Evolutionary conservation across 2,113 vertebrate species (phyloP), one percentile per base, ranked within the genome.

Genomic region (Caranx melampygus): DNA sequence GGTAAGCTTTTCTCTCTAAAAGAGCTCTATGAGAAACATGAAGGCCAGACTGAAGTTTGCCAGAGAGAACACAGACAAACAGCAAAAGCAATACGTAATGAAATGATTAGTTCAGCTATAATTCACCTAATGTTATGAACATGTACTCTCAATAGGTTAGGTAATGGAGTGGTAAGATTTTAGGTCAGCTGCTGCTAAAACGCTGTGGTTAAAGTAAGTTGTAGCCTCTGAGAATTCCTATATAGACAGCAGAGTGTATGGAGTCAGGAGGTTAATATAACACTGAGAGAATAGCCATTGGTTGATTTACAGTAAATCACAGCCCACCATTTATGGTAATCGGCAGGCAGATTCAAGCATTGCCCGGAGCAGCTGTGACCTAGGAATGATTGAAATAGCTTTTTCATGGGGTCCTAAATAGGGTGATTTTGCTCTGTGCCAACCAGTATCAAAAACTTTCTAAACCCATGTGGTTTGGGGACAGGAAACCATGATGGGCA

Each of bases 141-240:
- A 16, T 68, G 61, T 61, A 62, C 63, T 83, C 21, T 77, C 18
- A 54, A 75, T 34, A 67, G 64, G 73, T 68, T 49, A 64, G 51
- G 52, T 68, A 75, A 84, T 37, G 78, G 82, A 69, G 37, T 80
- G 68, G 49, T 65, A 61, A 78, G 73, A 72, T 64, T 21, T 61
- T 51, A 88, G 83, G 81, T 87, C 86, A 86, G 73, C 31, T 45
- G 44, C 45, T 0, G 60, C 69, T 81, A 83, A 84, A 63, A 78
- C 34, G 64, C 45, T 12, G 75, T 72, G 84, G 92, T 87, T 90
- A 85, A 86, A 92, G 69, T 79, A 79, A 89, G 70, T 83, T 72
- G 91, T 45, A 49, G 74, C 75, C 79, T 76, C 62, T 57, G 77
- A 88, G 73, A 81, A 79, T 63, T 45, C 72, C 2, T 16, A 72